phyloP scores from a whole-genome alignment of 2,797 vertebrate species.

The Microctenopoma lineatum region DNA sequence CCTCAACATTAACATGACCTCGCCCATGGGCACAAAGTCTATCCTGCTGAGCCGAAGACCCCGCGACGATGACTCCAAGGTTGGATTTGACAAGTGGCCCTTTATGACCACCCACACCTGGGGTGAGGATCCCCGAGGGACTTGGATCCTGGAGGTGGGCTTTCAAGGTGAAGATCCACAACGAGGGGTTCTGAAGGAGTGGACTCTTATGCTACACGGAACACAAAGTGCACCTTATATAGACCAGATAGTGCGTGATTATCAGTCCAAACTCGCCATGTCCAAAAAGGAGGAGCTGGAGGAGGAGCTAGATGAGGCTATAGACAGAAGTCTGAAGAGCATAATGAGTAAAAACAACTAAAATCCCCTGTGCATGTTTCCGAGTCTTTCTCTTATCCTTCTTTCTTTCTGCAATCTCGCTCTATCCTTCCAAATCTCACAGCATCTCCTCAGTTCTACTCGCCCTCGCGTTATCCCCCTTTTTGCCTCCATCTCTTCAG shows the following conservation, averaged over 20 bases:
- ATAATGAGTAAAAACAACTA: conserved; percentile 96
- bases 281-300: conserved; percentile 99
- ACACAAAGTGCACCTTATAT: conserved; percentile 99
- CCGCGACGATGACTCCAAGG: conserved; percentile 94
- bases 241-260: conserved; percentile 98
- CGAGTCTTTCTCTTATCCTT: conserved; percentile 49
- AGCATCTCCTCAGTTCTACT: conserved; percentile 48
- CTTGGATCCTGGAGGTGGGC: conserved; percentile 94
- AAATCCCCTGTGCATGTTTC: conserved; percentile 82
- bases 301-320: conserved; percentile 97
- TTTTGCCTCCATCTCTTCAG: conserved; percentile 45
- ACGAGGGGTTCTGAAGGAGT: conserved; percentile 93
- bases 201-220: conserved; percentile 98
- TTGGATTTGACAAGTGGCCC: conserved; percentile 99
- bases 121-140: conserved; percentile 98
- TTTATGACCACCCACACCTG: conserved; percentile 99
- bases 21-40: conserved; percentile 98
- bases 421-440: conserved; percentile 50
- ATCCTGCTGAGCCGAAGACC: conserved; percentile 96
- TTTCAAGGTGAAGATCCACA: conserved; percentile 89
- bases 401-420: conserved; percentile 53
- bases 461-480: conserved; percentile 41
- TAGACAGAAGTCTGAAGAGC: conserved; percentile 96
- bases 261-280: conserved; percentile 99
- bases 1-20: conserved; percentile 98